These are phyloP conservation scores for Cheilosia vernalis DNA, from an alignment of 2,888 invertebrate genomes.

Conservation along the genomic window DNA sequence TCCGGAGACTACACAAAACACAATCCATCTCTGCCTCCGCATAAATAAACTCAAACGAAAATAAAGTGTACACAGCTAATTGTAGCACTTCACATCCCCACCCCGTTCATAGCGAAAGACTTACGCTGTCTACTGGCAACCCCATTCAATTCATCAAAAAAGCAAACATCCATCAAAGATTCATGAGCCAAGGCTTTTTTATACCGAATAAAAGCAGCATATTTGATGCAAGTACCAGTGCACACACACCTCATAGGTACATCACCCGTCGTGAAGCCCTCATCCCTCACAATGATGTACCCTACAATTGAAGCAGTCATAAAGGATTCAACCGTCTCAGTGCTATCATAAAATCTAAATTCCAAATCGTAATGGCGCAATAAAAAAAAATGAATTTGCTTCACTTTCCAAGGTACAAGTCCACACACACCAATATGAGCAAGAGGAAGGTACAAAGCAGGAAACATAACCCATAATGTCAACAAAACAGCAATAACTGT, in stretches of 20 bases:
- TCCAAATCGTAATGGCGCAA: slow-evolving; percentile 46
- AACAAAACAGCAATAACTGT: slow-evolving; percentile 52
- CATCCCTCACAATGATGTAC: slow-evolving; percentile 31
- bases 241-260: not conserved
- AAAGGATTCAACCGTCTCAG: slow-evolving; percentile 46
- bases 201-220: slow-evolving; percentile 9
- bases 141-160: slow-evolving; percentile 50
- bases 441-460: not conserved
- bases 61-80: not conserved
- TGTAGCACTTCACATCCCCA: not conserved
- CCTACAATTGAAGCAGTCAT: slow-evolving; percentile 55
- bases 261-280: not conserved
- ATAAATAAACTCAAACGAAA: no score
- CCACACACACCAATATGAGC: not conserved
- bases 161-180: slow-evolving; percentile 38
- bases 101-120: slow-evolving; percentile 3
- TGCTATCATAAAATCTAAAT: slow-evolving; percentile 43
- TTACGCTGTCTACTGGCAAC: slow-evolving; percentile 33
- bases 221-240: not conserved
- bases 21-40: no score
- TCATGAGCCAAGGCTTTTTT: slow-evolving; percentile 12
- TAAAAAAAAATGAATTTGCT: slow-evolving; percentile 36
- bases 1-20: no score
- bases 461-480: slow-evolving; percentile 13
- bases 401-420: slow-evolving; percentile 1